Evolutionary conservation across 2,888 invertebrate genomes (phyloP).

Genomic region (Adela reaumurella): DNA sequence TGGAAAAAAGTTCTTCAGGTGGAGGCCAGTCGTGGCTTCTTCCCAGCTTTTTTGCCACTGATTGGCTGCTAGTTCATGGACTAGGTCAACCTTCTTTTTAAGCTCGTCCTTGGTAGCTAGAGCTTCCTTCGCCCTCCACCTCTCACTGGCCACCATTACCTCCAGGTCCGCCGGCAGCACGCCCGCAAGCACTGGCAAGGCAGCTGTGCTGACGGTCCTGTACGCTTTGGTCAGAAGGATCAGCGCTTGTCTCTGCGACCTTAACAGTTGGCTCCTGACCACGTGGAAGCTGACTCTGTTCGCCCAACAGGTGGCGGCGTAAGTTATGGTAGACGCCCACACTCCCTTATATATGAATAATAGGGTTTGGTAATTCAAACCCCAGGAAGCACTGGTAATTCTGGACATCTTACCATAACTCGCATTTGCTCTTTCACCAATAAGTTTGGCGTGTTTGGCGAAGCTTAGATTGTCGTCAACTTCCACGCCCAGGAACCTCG

Average conservation of each 20-base stretch:
- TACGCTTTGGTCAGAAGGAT: slow-evolving; percentile 2
- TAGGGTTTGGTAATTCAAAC: neutral
- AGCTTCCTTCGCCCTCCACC: no score
- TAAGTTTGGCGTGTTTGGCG: slow-evolving; percentile 2
- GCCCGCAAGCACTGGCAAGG: slow-evolving; percentile 1
- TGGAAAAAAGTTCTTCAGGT: no score
- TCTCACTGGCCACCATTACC: no score
- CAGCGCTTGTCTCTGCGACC: neutral
- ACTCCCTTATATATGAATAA: neutral
- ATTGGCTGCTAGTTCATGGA: no score
- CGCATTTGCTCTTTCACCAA: slow-evolving; percentile 2
- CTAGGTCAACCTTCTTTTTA: no score
- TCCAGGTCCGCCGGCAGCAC: no score
- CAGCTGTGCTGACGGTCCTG: slow-evolving; percentile 1
- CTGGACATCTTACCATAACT: slow-evolving; percentile 2
- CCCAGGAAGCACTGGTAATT: slow-evolving; percentile 1
- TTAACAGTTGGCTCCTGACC: neutral
- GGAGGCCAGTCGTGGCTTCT: no score
- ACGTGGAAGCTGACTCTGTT: neutral
- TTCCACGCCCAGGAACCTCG: slow-evolving; percentile 3
- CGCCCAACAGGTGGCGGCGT: neutral
- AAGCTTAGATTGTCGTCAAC: slow-evolving; percentile 1
- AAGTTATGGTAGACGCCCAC: neutral
- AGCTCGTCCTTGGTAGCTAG: no score
- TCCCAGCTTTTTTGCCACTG: no score